Evolutionary conservation across 2,113 vertebrate species (phyloP).

Genomic region (Archocentrus centrarchus): DNA sequence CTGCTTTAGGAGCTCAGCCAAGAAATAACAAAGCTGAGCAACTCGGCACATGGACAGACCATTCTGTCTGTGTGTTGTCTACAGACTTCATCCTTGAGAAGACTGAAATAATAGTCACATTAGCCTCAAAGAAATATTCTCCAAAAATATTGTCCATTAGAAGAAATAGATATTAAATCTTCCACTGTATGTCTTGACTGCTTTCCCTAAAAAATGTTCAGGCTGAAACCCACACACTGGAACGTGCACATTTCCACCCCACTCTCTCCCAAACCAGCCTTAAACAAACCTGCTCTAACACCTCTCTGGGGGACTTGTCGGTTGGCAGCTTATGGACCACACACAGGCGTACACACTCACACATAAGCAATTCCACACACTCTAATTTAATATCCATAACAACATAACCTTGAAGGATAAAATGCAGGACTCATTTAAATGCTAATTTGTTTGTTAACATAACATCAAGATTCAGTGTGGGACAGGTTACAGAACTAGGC

Average conservation of each 20-base stretch:
- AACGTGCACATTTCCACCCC: conserved; percentile 43
- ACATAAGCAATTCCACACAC: conserved; percentile 72
- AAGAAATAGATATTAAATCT: conserved; percentile 40
- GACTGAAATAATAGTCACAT: not conserved
- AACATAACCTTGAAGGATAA: conserved; percentile 88
- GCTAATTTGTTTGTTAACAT: conserved; percentile 90
- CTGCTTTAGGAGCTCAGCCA: conserved; percentile 59
- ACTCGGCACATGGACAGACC: conserved; percentile 21
- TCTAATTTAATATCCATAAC: conserved; percentile 88
- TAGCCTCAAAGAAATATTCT: conserved; percentile 6
- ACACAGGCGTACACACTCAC: conserved; percentile 61
- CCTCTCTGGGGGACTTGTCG: conserved; percentile 77
- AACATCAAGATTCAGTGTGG: conserved; percentile 84
- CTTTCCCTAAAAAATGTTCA: conserved; percentile 46
- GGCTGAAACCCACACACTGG: conserved; percentile 38
- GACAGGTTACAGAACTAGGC: conserved; percentile 83
- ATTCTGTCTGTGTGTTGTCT: conserved; percentile 27
- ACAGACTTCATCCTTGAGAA: conserved; percentile 20
- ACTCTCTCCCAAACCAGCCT: conserved; percentile 66
- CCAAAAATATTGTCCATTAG: conserved; percentile 17
- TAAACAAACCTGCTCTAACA: conserved; percentile 78
- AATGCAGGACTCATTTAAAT: conserved; percentile 87
- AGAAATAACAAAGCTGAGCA: conserved; percentile 51
- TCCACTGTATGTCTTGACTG: conserved; percentile 63
- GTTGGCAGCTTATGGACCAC: conserved; percentile 77